Evolutionary conservation across 1,140 invertebrate species (phyloP).

Genomic region (Parapsyche elsis): DNA sequence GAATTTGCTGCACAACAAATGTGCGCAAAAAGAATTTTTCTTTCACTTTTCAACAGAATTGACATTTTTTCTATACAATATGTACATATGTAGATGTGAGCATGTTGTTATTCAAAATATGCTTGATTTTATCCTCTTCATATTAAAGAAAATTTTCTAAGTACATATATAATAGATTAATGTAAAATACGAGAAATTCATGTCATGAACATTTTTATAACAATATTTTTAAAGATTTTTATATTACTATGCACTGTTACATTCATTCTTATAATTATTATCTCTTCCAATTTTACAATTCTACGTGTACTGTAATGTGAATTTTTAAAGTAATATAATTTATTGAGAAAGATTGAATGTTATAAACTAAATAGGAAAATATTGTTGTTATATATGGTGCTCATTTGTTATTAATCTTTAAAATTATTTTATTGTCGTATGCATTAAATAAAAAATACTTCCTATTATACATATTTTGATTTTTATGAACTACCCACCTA

Average conservation of each 20-base stretch:
- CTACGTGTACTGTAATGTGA: constrained; percentile 40
- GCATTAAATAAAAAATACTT: constrained; percentile 27
- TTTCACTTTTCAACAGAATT: too few species aligned
- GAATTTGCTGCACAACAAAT: too few species aligned
- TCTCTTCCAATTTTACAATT: constrained; percentile 44
- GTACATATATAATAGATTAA: too few species aligned
- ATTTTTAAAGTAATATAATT: constrained; percentile 11
- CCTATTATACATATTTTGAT: not conserved
- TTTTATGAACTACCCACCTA: too few species aligned
- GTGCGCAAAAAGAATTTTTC: too few species aligned
- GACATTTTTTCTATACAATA: too few species aligned
- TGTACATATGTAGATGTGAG: too few species aligned
- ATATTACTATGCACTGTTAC: constrained; percentile 6
- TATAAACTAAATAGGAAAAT: constrained; percentile 45
- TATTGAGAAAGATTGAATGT: constrained; percentile 9
- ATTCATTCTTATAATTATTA: constrained; percentile 14
- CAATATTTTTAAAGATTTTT: not conserved
- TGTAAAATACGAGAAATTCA: not conserved
- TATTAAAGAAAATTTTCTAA: too few species aligned
- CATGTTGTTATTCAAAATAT: too few species aligned
- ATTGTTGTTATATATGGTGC: constrained; percentile 55
- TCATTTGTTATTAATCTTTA: constrained; percentile 55
- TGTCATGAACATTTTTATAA: not conserved
- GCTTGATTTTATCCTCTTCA: too few species aligned
- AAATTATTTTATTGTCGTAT: constrained; percentile 48